Base-by-base conservation (phyloP, 2,797 vertebrate genomes). In the Tarsius wallacei region DNA sequence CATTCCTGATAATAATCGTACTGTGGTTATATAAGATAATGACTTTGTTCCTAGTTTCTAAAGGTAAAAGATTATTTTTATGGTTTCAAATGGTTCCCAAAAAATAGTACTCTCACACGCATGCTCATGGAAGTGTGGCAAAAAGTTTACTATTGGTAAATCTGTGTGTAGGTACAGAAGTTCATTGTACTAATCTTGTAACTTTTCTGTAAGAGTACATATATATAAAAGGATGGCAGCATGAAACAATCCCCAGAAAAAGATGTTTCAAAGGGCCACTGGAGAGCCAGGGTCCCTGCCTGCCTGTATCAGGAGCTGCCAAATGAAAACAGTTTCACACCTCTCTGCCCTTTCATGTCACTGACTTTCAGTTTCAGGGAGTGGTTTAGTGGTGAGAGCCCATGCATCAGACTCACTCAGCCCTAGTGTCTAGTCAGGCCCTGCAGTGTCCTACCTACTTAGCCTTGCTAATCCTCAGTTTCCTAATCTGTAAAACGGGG, bases 41-140 rank as follows among this genome's bases (percentile, higher is more conserved):
- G 66, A 7, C 55, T 81, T 73, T 66, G 55, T 89, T 81, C 4
- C 83, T 89, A 55, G 55, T 83, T 80, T 88, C 73, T 82, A 96
- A 86, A 16, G 24, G 3, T 53, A 36, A 89, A 51, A 68, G n/a
- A 0, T 90, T 87, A 47, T 61, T 70, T 78, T 87, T 90, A 59
- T 73, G 19, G 64, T 86, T 94, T 73, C 76, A 71, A 61, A n/a
- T 93, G 24, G 0, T 76, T 91, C 86, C 42, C 57, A 22, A 53
- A 61, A 87, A 70, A 66, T 36, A 22, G 14, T 42, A 31, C 13
- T 73, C 1, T 82, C 42, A 53, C 19, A 68, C 19, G 42, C 14
- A 24, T 53, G 26, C 22, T 59, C 57, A 53, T 28, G 51, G 73
- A 93, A 89, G 61, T 86, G 31, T 31, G 16, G 6, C 47, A 66